Conservation (phyloP, 2,888 invertebrate genomes). For the Eupithecia dodoneata region DNA sequence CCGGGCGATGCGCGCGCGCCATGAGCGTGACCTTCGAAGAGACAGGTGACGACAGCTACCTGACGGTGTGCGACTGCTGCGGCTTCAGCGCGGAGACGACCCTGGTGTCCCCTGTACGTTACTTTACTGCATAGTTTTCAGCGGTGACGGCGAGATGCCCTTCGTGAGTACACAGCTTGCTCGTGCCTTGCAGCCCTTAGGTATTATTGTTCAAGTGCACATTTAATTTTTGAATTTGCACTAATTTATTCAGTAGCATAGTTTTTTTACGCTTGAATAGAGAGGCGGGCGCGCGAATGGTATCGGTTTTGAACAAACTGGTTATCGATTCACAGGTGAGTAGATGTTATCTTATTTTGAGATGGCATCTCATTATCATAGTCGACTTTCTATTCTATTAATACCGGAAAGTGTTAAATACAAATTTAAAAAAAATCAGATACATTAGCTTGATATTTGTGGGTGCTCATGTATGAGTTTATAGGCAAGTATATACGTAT, state of each 20-base stretch:
- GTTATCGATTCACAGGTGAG: conserved; percentile 2
- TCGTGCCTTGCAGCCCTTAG: conserved; percentile 57
- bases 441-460: background rate
- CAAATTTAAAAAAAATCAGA: background rate
- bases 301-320: conserved; percentile 40
- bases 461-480: background rate
- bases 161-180: conserved; percentile 79
- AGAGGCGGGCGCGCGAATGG: background rate
- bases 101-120: conserved; percentile 81
- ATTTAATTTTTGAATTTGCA: conserved; percentile 48
- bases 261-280: background rate
- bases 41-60: conserved; percentile 77
- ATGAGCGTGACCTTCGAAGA: conserved; percentile 83
- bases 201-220: conserved; percentile 22
- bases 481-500: too few relatives aligned
- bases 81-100: conserved; percentile 82
- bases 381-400: background rate
- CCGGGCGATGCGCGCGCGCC: conserved; percentile 81
- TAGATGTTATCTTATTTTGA: conserved; percentile 11
- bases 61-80: conserved; percentile 82
- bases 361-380: conserved; percentile 14
- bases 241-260: background rate
- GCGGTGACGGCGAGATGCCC: conserved; percentile 71
- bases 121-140: conserved; percentile 77
- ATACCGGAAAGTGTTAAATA: background rate